Evolutionary conservation across 2,797 vertebrate species (phyloP).

Genomic region (Eospalax fontanierii): DNA sequence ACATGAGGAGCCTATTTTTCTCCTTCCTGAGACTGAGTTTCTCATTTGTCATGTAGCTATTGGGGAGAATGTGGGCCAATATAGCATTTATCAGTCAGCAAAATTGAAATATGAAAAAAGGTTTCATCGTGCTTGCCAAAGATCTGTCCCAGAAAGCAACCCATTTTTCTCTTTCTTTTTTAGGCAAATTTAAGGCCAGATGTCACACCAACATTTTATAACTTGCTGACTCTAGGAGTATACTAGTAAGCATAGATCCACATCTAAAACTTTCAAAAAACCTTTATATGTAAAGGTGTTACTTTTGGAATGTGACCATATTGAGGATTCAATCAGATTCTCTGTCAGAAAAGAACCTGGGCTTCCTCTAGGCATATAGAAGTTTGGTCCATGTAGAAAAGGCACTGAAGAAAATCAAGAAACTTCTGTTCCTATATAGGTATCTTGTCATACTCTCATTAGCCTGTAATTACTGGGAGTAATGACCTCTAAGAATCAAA

Average conservation of each 20-base stretch:
- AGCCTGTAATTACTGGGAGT: neutral
- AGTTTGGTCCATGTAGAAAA: rapidly evolving
- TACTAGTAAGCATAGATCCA: conserved; percentile 8
- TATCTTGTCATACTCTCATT: neutral
- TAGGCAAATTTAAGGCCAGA: conserved; percentile 42
- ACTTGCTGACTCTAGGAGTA: conserved; percentile 66
- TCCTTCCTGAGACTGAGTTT: neutral
- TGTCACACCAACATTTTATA: conserved; percentile 67
- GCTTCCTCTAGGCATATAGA: neutral
- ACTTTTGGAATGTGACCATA: neutral
- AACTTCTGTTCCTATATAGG: rapidly evolving
- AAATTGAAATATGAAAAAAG: neutral
- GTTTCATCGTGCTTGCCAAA: conserved; percentile 42
- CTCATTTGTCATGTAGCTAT: neutral
- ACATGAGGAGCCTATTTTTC: neutral
- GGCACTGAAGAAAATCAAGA: neutral
- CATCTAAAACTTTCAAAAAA: neutral
- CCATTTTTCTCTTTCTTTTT: conserved; percentile 37
- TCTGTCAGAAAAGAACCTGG: neutral
- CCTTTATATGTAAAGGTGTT: neutral
- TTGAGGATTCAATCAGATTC: neutral
- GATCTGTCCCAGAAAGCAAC: conserved; percentile 2
- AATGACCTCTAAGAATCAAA: neutral
- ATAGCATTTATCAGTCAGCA: conserved; percentile 5
- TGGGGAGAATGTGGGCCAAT: neutral